Conservation (phyloP, 2,888 invertebrate genomes). For the Andrena chrysosceles region DNA sequence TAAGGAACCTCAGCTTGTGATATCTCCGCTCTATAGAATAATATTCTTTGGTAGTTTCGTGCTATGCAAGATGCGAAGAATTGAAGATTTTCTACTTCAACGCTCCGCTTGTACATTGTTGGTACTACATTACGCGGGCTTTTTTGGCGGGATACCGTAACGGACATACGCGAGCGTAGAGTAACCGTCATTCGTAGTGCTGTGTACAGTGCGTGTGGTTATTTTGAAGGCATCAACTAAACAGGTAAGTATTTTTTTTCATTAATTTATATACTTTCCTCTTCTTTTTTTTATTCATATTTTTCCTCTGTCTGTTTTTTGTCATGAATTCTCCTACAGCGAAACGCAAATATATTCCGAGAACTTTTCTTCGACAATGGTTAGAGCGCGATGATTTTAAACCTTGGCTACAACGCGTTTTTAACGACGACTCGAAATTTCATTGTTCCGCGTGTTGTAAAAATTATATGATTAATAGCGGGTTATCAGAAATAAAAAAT, state of each 20-base stretch:
- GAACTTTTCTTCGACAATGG: no score
- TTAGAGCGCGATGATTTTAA: no score
- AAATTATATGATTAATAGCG: conserved; percentile 1
- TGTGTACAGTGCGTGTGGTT: no score
- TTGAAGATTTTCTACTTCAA: no score
- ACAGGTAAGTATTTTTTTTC: background rate
- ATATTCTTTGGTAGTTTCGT: background rate
- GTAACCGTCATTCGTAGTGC: no score
- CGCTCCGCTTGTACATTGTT: background rate
- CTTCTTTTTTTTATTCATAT: background rate
- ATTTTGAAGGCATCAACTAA: background rate
- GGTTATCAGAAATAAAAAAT: conserved; percentile 7
- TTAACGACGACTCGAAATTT: background rate
- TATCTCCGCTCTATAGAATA: no score
- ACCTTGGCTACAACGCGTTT: no score
- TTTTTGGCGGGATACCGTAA: background rate
- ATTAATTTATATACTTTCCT: background rate
- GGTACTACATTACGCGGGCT: background rate
- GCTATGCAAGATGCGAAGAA: no score
- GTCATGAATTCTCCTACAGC: background rate
- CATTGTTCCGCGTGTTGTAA: conserved; percentile 3
- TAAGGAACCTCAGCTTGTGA: no score
- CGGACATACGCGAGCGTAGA: background rate
- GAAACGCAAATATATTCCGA: no score
- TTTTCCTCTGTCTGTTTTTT: conserved; percentile 3